Evolutionary conservation across 2,113 vertebrate species (phyloP).

Genomic region (Hiodon alosoides): DNA sequence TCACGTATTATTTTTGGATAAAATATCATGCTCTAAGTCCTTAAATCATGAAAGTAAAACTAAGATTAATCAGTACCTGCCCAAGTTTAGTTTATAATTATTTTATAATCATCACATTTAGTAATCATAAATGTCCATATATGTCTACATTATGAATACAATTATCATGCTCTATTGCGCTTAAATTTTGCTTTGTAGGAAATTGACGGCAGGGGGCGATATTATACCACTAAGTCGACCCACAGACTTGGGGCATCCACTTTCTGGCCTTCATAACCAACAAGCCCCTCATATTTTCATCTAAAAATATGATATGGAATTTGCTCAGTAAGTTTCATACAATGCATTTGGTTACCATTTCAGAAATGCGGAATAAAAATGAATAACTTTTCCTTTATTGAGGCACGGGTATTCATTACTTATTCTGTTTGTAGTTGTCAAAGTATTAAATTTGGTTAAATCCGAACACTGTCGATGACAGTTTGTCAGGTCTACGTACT

Average conservation of each 20-base stretch:
- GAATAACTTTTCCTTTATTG: not conserved
- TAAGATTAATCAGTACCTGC: conserved; percentile 9
- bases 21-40: conserved; percentile 2
- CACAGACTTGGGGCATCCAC: not conserved
- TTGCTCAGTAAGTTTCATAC: not conserved
- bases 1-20: not conserved
- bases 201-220: conserved; percentile 23
- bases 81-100: conserved; percentile 2
- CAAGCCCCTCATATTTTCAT: conserved; percentile 13
- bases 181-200: no score
- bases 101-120: not conserved
- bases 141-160: not conserved
- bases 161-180: not conserved
- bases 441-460: conserved; percentile 20
- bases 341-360: not conserved
- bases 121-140: not conserved
- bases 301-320: conserved; percentile 2
- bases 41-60: conserved; percentile 3
- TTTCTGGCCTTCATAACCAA: not conserved
- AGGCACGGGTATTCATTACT: not conserved
- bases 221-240: conserved; percentile 5
- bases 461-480: conserved; percentile 49
- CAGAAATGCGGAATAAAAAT: not conserved
- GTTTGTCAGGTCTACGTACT: conserved; percentile 57
- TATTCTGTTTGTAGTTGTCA: conserved; percentile 9